Conservation (phyloP, 2,888 invertebrate genomes). For the Diarsia rubi region DNA sequence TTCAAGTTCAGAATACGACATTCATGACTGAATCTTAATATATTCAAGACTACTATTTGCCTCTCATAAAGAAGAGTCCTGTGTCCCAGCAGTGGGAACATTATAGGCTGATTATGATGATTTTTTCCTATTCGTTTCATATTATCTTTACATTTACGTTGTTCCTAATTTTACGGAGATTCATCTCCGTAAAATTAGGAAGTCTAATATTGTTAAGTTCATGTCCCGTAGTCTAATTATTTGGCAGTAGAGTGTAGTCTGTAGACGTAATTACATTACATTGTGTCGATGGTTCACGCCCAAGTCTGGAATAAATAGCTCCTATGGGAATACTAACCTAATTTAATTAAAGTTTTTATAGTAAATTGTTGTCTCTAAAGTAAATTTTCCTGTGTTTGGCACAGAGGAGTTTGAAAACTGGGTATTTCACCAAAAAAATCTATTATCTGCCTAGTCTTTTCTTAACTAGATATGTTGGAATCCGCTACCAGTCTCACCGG, state of each 20-base stretch:
- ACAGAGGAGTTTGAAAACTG: not conserved
- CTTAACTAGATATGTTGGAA: no score
- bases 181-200: not conserved
- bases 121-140: no score
- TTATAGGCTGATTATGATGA: no score
- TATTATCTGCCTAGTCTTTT: no score
- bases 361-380: not conserved
- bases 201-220: not conserved
- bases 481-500: no score
- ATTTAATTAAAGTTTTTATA: constrained; percentile 38
- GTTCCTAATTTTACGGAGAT: no score
- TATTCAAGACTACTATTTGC: no score
- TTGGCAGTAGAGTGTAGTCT: constrained; percentile 14
- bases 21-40: not conserved
- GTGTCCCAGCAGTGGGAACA: no score
- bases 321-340: constrained; percentile 20
- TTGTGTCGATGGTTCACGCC: constrained; percentile 27
- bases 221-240: constrained; percentile 28
- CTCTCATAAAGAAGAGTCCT: no score
- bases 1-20: not conserved
- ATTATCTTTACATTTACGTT: no score
- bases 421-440: no score
- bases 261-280: constrained; percentile 36
- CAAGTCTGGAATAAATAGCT: constrained; percentile 36
- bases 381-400: not conserved